Evolutionary conservation across 2,797 vertebrate genomes (phyloP).

Genomic region (Poliocrania exsul): DNA sequence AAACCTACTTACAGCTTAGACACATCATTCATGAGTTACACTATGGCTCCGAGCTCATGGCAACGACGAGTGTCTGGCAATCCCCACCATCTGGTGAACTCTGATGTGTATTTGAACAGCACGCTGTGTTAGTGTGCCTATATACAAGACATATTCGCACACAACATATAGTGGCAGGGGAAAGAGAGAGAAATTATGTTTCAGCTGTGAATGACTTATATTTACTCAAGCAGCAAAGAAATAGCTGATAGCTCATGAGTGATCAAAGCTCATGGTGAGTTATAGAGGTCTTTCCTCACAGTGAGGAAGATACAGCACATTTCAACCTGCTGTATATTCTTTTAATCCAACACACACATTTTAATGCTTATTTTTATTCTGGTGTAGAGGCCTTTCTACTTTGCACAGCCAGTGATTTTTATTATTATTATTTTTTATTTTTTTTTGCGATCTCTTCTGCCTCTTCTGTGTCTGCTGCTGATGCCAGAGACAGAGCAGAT

Average conservation of each 20-base stretch:
- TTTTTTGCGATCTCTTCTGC: conserved; percentile 29
- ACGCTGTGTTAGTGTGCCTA: conserved; percentile 43
- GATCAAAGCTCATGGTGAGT: conserved; percentile 48
- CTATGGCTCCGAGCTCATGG: conserved; percentile 59
- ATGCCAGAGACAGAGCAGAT: conserved; percentile 64
- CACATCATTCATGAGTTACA: conserved; percentile 61
- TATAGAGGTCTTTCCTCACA: conserved; percentile 55
- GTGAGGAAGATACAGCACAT: conserved; percentile 48
- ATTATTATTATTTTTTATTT: not conserved
- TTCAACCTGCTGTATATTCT: conserved; percentile 69
- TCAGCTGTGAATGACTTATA: conserved; percentile 62
- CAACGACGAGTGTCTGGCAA: conserved; percentile 62
- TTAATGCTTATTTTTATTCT: conserved; percentile 72
- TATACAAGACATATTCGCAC: conserved; percentile 31
- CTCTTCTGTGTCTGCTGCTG: conserved; percentile 54
- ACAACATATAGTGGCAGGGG: conserved; percentile 58
- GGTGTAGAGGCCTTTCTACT: conserved; percentile 56
- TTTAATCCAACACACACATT: conserved; percentile 48
- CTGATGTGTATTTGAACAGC: conserved; percentile 66
- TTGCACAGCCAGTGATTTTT: not conserved
- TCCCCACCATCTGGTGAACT: conserved; percentile 68
- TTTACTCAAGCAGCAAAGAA: conserved; percentile 51
- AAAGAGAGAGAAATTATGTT: conserved; percentile 57
- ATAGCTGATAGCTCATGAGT: conserved; percentile 44
- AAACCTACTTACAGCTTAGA: conserved; percentile 42